These are phyloP conservation scores for Pangasius djambal DNA, from an alignment of 2,797 vertebrate species.

Conservation along the genomic window DNA sequence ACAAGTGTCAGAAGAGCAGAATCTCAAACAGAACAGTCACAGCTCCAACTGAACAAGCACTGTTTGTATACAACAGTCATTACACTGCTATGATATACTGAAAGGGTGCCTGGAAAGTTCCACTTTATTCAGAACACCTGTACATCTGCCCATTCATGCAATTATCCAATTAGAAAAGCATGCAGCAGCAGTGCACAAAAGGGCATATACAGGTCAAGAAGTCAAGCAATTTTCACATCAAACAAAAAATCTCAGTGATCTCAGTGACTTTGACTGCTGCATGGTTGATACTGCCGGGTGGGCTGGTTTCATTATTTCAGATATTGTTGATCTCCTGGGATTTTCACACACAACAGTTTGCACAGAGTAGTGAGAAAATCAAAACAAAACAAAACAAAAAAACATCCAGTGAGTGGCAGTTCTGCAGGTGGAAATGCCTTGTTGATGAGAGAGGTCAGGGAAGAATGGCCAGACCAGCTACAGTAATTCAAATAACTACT, in stretches of 20 bases:
- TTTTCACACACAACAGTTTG: background rate
- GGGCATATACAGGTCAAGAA: background rate
- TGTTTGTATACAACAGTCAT: background rate
- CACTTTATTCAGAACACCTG: background rate
- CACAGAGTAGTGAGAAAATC: background rate
- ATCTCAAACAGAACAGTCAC: constrained; percentile 5
- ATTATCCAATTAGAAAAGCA: background rate
- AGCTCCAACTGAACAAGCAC: background rate
- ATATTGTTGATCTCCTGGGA: background rate
- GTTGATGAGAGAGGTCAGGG: background rate
- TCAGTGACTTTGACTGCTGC: background rate
- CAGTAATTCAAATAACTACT: background rate
- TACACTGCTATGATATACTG: constrained; percentile 7
- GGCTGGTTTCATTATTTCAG: background rate
- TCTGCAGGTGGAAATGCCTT: background rate
- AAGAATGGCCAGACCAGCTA: background rate
- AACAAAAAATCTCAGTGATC: background rate
- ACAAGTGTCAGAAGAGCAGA: constrained; percentile 60
- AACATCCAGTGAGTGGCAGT: background rate
- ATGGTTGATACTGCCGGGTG: background rate
- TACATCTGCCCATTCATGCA: background rate
- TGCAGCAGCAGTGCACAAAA: background rate
- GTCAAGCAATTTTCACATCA: background rate
- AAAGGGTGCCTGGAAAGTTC: background rate
- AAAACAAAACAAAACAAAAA: background rate